Conservation (phyloP, 1,140 invertebrate genomes). For the Zophobas atratus region DNA sequence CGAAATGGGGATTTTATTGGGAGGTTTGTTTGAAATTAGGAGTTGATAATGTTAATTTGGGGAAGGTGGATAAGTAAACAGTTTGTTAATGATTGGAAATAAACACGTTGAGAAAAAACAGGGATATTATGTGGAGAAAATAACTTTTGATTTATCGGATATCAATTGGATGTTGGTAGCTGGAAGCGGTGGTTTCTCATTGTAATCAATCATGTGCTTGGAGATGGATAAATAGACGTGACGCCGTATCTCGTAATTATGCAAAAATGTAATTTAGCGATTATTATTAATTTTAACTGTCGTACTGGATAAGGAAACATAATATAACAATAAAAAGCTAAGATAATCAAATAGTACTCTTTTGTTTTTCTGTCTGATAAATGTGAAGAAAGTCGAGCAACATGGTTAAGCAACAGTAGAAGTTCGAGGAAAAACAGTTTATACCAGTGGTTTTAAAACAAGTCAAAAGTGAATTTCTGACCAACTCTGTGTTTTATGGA, state of each 20-base stretch:
- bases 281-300: no score
- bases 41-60: background rate
- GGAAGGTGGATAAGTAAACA: background rate
- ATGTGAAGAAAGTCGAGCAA: no score
- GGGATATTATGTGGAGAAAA: background rate
- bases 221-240: background rate
- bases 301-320: no score
- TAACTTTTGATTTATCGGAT: slow-evolving; percentile 15
- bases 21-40: background rate
- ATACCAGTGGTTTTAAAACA: no score
- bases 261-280: no score
- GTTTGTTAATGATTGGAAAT: slow-evolving; percentile 3
- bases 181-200: background rate
- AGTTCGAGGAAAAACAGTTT: no score
- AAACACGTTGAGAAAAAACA: background rate
- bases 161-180: slow-evolving; percentile 11
- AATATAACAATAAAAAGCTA: no score
- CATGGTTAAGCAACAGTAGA: no score
- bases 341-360: no score
- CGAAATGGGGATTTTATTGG: background rate
- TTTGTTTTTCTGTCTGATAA: no score
- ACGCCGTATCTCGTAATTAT: background rate
- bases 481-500: no score
- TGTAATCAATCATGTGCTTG: background rate
- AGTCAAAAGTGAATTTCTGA: no score